Evolutionary conservation across 1,140 invertebrate species (phyloP).

Genomic region (Halyomorpha halys): DNA sequence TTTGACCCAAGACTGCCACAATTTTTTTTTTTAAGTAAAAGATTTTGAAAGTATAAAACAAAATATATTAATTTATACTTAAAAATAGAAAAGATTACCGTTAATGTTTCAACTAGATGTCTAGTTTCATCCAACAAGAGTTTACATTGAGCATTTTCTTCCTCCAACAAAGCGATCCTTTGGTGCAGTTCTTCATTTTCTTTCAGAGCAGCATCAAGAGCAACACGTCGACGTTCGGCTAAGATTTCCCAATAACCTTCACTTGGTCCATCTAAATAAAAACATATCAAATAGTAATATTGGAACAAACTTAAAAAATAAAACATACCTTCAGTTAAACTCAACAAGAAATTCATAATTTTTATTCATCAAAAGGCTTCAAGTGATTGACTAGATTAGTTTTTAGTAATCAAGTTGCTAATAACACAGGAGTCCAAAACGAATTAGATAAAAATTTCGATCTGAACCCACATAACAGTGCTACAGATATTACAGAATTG

Average conservation of each 20-base stretch:
- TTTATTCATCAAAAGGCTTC: background rate
- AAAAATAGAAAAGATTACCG: constrained; percentile 39
- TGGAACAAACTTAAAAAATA: no score
- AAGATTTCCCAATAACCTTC: constrained; percentile 56
- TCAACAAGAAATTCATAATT: no score
- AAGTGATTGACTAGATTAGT: background rate
- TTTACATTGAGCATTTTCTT: constrained; percentile 50
- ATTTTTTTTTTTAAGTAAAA: no score
- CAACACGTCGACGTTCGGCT: constrained; percentile 51
- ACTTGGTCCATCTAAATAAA: constrained; percentile 40
- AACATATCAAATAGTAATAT: background rate
- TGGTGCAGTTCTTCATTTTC: constrained; percentile 40
- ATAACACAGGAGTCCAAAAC: no score
- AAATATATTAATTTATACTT: background rate
- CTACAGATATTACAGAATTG: no score
- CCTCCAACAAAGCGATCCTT: constrained; percentile 44
- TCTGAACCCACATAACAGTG: no score
- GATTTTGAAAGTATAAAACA: no score
- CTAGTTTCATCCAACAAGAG: constrained; percentile 55
- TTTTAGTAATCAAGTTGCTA: no score
- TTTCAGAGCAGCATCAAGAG: constrained; percentile 50
- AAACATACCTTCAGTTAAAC: no score
- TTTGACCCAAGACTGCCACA: no score
- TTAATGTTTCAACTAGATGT: constrained; percentile 50
- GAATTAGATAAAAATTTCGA: no score